These are phyloP conservation scores for Metacarcinus magister DNA, from an alignment of 2,888 invertebrate species.

Conservation along the genomic window DNA sequence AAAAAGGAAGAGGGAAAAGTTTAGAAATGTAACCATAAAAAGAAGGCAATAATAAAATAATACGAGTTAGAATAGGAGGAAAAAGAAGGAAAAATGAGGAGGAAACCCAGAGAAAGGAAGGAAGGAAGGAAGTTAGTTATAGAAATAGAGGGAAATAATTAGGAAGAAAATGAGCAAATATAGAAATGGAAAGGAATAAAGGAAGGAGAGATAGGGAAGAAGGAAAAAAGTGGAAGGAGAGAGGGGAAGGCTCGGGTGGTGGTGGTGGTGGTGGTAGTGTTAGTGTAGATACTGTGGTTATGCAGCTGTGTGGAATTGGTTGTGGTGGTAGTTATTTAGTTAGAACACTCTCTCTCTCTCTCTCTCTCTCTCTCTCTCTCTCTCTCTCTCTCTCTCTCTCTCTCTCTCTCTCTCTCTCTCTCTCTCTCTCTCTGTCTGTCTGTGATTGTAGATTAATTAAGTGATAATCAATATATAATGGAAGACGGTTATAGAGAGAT, in stretches of 20 bases:
- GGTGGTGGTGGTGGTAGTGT: no score
- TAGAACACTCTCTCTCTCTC: neutral
- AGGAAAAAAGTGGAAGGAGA: neutral
- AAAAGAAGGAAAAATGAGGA: neutral
- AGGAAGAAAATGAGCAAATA: no score
- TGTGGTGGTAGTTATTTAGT: neutral
- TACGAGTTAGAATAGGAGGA: neutral
- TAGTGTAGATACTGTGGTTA: neutral
- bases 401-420: slow-evolving; percentile 48
- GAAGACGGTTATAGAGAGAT: slow-evolving; percentile 66
- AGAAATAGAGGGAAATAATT: neutral
- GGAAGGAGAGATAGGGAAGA: neutral
- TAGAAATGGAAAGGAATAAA: neutral
- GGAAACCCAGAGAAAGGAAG: no score
- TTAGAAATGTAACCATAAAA: neutral
- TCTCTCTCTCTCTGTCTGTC: slow-evolving; percentile 45
- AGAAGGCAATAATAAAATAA: neutral
- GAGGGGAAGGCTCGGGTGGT: no score
- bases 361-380: neutral
- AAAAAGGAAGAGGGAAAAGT: neutral
- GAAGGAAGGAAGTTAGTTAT: no score
- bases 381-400: slow-evolving; percentile 36
- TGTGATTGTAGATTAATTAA: slow-evolving; percentile 75
- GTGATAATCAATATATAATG: slow-evolving; percentile 70
- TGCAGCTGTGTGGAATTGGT: neutral